Evolutionary conservation across 2,113 vertebrate species (phyloP), one percentile per base, ranked within the genome.

Genomic region (Ochotona curzoniae): DNA sequence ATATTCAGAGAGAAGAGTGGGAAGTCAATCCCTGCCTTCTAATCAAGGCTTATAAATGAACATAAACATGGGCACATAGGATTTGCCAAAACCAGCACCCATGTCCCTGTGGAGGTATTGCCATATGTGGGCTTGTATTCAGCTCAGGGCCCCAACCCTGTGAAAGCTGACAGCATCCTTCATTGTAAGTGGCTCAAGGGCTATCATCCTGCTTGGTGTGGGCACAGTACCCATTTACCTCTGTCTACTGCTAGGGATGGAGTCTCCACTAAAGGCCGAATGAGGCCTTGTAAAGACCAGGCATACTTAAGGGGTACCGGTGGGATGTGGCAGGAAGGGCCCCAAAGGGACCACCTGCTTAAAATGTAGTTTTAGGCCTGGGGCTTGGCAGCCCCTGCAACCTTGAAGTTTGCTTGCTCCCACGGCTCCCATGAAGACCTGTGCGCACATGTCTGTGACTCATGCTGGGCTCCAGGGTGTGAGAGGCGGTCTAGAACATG

Each of bases 401-500:
- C 93, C 93, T 96, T 94, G 74, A 96, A 86, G 90, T 94, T 91
- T 95, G 47, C 82, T 73, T 92, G 83, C 79, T 96, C 85, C 60
- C 92, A 92, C 7, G 20, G 61, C 85, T 94, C 85, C 64, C 61
- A 94, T 87, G 73, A 94, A 96, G 78, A 93, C 94, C 75, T 96
- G 93, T 94, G 61, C 79, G 74, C 49, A 95, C 88, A 90, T 81
- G 97, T 94, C 90, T 70, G 84, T 97, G 97, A 97, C 75, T 97
- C 96, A 97, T 93, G 75, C 75, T 70, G 75, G 71, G 93, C 96
- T 96, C 75, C 90, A 96, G 95, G 92, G 96, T 92, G 95, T 91
- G 92, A 96, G 86, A 89, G 93, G 86, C 88, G 0, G 88, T 66
- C 85, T 96, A 94, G 54, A 71, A 97, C 93, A 92, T 96, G 93